phyloP scores from a whole-genome alignment of 2,888 invertebrate species.

The Rotaria sp. region DNA sequence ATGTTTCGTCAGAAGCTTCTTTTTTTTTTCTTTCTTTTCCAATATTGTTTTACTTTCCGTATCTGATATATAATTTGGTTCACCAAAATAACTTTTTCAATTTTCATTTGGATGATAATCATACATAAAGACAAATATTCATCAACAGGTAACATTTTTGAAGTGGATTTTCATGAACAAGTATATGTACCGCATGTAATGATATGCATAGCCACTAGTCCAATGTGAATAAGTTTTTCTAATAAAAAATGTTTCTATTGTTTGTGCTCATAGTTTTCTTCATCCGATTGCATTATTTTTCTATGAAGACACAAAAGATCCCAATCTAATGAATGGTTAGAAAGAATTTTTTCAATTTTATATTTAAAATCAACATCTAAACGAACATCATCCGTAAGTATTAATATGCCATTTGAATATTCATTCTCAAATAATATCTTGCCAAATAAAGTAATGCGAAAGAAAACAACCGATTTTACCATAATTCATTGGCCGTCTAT shows the following conservation, averaged over 20 bases:
- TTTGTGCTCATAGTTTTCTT: slow-evolving; percentile 67
- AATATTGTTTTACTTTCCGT: slow-evolving; percentile 66
- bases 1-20: no score
- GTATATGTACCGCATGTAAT: slow-evolving; percentile 71
- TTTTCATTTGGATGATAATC: slow-evolving; percentile 66
- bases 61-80: slow-evolving; percentile 83
- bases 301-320: slow-evolving; percentile 62
- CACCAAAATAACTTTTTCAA: slow-evolving; percentile 83
- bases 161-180: slow-evolving; percentile 73
- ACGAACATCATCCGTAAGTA: slow-evolving; percentile 88
- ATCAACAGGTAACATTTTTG: slow-evolving; percentile 81
- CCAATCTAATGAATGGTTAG: not conserved
- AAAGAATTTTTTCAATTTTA: slow-evolving; percentile 60
- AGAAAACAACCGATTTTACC: slow-evolving; percentile 97
- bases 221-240: slow-evolving; percentile 86
- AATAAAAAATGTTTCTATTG: slow-evolving; percentile 62
- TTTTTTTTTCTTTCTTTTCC: not conserved
- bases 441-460: slow-evolving; percentile 85
- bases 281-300: slow-evolving; percentile 60
- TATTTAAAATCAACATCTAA: slow-evolving; percentile 75
- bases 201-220: slow-evolving; percentile 88
- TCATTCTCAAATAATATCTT: slow-evolving; percentile 62
- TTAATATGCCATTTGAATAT: slow-evolving; percentile 60
- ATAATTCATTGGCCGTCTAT: slow-evolving; percentile 80
- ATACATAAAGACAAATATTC: slow-evolving; percentile 94